Evolutionary conservation across 2,113 vertebrate species (phyloP).

Genomic region (Hippolais icterina): DNA sequence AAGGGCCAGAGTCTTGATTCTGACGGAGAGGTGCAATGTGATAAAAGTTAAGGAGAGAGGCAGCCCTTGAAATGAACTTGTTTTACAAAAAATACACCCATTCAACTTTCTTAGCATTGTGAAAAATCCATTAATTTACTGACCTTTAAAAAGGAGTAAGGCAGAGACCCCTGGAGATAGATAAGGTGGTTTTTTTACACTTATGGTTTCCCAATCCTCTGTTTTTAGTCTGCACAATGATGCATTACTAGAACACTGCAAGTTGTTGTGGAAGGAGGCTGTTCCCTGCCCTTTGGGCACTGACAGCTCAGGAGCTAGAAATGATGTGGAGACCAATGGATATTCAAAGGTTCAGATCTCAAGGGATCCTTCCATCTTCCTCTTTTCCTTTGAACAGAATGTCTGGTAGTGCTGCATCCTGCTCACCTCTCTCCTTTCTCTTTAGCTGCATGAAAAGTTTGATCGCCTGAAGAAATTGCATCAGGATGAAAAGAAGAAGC

Average conservation of each 20-base stretch:
- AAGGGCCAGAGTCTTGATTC: not conserved
- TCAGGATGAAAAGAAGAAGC: constrained; percentile 97
- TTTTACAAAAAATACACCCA: not conserved
- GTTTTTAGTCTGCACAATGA: not conserved
- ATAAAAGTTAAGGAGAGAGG: not conserved
- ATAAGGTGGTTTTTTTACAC: not conserved
- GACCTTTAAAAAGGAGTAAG: not conserved
- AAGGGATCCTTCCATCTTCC: not conserved
- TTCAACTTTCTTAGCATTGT: not conserved
- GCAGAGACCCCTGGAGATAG: not conserved
- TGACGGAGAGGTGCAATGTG: not conserved
- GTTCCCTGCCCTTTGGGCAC: not conserved
- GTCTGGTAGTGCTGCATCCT: not conserved
- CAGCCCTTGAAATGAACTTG: not conserved
- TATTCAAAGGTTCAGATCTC: not conserved
- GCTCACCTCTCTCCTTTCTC: not conserved
- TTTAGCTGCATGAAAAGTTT: constrained; percentile 95
- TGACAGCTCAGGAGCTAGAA: not conserved
- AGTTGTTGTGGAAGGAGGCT: not conserved
- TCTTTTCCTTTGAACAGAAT: not conserved
- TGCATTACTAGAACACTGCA: not conserved
- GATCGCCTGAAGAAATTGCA: constrained; percentile 97
- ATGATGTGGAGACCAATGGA: not conserved
- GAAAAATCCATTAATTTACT: not conserved
- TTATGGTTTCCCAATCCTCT: not conserved